phyloP scores from a whole-genome alignment of 2,113 vertebrate genomes.

The Saimiri boliviensis region DNA sequence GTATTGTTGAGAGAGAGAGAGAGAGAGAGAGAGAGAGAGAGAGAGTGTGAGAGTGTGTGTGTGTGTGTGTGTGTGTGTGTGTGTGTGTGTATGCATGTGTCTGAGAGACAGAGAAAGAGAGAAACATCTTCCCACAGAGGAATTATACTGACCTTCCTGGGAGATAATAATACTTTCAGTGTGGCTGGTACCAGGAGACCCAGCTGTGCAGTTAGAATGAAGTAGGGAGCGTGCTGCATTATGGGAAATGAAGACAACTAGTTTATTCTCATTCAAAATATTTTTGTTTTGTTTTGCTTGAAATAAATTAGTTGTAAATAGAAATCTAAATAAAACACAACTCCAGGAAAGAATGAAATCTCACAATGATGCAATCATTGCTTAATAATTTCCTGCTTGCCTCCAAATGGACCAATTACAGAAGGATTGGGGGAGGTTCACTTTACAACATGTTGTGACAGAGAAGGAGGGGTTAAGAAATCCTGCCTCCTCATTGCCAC shows the following conservation, averaged over 20 bases:
- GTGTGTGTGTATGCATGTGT: too few relatives aligned
- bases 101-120: not conserved
- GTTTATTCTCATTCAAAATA: not conserved
- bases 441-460: not conserved
- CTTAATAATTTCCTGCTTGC: constrained; percentile 28
- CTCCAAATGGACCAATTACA: not conserved
- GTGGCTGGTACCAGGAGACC: not conserved
- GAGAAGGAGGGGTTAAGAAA: constrained; percentile 1
- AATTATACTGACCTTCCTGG: not conserved
- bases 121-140: not conserved
- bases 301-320: not conserved
- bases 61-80: not conserved
- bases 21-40: too few relatives aligned
- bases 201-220: not conserved
- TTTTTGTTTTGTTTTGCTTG: not conserved
- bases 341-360: not conserved
- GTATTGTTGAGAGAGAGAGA: not conserved
- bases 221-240: not conserved
- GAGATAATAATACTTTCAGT: not conserved
- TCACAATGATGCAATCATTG: not conserved
- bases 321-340: not conserved
- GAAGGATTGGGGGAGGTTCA: not conserved
- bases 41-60: too few relatives aligned
- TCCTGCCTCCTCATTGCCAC: not conserved
- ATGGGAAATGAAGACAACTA: not conserved